phyloP scores from a whole-genome alignment of 1,140 invertebrate genomes.

The Drosophila grimshawi region DNA sequence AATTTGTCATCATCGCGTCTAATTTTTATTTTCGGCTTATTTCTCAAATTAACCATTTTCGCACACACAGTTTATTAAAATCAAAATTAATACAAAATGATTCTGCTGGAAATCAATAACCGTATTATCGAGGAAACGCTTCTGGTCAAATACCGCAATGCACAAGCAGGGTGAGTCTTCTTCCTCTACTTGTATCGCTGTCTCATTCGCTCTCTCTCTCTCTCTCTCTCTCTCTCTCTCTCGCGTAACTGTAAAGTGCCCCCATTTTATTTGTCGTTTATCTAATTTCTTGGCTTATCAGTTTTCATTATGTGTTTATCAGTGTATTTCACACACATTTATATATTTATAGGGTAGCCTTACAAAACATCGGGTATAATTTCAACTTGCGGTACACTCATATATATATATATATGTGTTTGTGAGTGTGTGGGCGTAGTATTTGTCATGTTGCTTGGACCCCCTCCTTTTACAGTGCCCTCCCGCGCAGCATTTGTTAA shows the following conservation, averaged over 20 bases:
- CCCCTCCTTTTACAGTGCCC: background rate
- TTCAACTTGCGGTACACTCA: constrained; percentile 49
- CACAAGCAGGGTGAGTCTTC: constrained; percentile 94
- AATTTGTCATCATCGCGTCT: constrained; percentile 70
- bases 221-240: constrained; percentile 16
- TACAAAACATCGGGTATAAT: constrained; percentile 57
- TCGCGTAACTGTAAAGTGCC: constrained; percentile 45
- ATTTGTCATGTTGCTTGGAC: constrained; percentile 1
- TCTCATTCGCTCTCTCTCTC: constrained; percentile 4
- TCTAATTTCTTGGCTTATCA: constrained; percentile 60
- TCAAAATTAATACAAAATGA: constrained; percentile 88
- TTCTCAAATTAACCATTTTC: constrained; percentile 13
- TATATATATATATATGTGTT: constrained; percentile 5
- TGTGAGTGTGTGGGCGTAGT: constrained; percentile 20
- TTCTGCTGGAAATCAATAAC: constrained; percentile 99
- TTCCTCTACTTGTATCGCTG: background rate
- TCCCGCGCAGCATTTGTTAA: constrained; percentile 44
- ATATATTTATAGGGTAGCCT: background rate
- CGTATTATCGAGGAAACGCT: constrained; percentile 98
- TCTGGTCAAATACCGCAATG: constrained; percentile 97
- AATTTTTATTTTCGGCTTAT: constrained; percentile 25
- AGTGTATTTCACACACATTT: constrained; percentile 36
- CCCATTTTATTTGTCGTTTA: constrained; percentile 63
- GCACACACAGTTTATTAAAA: constrained; percentile 18
- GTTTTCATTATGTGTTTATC: constrained; percentile 54